Conservation (phyloP, 2,888 invertebrate species). For the Uloborus plumipes region DNA sequence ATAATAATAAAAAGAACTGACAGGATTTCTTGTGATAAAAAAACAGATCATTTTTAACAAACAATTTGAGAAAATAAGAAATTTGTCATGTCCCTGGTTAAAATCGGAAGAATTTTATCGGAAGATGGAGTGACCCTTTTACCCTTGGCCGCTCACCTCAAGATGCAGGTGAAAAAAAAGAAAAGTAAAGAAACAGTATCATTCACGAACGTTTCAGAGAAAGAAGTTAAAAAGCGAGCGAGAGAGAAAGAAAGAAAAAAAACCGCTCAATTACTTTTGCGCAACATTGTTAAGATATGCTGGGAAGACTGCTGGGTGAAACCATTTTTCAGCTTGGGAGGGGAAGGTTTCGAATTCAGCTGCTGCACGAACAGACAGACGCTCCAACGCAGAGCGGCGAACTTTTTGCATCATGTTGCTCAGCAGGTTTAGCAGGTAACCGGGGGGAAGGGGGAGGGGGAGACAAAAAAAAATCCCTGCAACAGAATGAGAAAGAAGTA, state of each 20-base stretch:
- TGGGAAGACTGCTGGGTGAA: slow-evolving; percentile 6
- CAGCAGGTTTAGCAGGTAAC: slow-evolving; percentile 34
- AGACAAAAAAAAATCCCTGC: slow-evolving; percentile 8
- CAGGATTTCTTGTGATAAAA: no score
- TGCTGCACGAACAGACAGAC: slow-evolving; percentile 22
- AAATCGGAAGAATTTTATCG: slow-evolving; percentile 19
- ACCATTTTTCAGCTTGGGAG: slow-evolving; percentile 4
- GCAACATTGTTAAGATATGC: slow-evolving; percentile 30
- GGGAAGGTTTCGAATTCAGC: slow-evolving; percentile 26
- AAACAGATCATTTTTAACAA: no score
- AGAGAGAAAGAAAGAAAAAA: slow-evolving; percentile 2
- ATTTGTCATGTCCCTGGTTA: slow-evolving; percentile 33
- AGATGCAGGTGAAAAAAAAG: slow-evolving; percentile 20
- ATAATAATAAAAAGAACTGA: no score
- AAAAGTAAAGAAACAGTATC: no score
- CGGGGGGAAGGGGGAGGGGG: slow-evolving; percentile 1
- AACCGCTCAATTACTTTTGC: slow-evolving; percentile 27
- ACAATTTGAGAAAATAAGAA: no score
- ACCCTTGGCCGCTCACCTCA: slow-evolving; percentile 58
- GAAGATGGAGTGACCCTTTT: slow-evolving; percentile 47
- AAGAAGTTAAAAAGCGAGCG: no score
- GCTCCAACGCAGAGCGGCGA: slow-evolving; percentile 11
- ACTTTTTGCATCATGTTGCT: slow-evolving; percentile 31
- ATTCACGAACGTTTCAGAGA: slow-evolving; percentile 2
- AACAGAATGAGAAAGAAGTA: slow-evolving; percentile 30